These are phyloP conservation scores for Trichogramma evanescens DNA, from an alignment of 2,888 invertebrate species.

Conservation along the genomic window DNA sequence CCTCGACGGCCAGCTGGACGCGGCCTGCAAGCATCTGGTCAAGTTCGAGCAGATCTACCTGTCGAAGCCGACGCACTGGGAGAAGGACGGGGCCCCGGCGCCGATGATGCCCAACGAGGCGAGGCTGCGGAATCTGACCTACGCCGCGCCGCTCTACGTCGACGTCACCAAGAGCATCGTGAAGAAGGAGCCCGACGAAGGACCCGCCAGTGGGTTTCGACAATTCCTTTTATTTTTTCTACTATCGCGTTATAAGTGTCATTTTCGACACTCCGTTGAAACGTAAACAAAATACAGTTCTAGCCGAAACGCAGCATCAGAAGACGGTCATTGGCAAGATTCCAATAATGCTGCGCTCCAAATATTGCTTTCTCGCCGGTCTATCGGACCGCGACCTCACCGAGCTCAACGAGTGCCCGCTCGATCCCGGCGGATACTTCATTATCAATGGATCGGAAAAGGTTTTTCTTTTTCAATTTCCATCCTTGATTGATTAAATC, in stretches of 20 bases:
- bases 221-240: neutral
- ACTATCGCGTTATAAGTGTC: neutral
- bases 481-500: neutral
- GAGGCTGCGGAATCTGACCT: constrained; percentile 89
- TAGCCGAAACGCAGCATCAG: constrained; percentile 56
- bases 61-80: constrained; percentile 99
- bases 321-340: constrained; percentile 76
- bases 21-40: constrained; percentile 74
- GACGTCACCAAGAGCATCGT: constrained; percentile 96
- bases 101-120: constrained; percentile 99
- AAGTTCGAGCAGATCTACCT: constrained; percentile 99
- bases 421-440: constrained; percentile 99
- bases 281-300: neutral
- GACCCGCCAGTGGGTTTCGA: constrained; percentile 61
- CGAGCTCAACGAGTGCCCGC: constrained; percentile 96
- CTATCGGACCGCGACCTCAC: constrained; percentile 97
- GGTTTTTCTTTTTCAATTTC: constrained; percentile 41
- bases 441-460: constrained; percentile 99
- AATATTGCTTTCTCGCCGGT: constrained; percentile 90
- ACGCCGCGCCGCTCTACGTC: constrained; percentile 97
- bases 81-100: constrained; percentile 97
- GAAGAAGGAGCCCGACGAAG: constrained; percentile 69
- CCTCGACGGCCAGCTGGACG: constrained; percentile 84
- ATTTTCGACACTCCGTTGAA: neutral
- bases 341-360: constrained; percentile 97